Percentiles rank a stretch among this genome's conserved stretches.
Conservation (phyloP, 2,113 vertebrate genomes). For the Anoplopoma fimbria region DNA sequence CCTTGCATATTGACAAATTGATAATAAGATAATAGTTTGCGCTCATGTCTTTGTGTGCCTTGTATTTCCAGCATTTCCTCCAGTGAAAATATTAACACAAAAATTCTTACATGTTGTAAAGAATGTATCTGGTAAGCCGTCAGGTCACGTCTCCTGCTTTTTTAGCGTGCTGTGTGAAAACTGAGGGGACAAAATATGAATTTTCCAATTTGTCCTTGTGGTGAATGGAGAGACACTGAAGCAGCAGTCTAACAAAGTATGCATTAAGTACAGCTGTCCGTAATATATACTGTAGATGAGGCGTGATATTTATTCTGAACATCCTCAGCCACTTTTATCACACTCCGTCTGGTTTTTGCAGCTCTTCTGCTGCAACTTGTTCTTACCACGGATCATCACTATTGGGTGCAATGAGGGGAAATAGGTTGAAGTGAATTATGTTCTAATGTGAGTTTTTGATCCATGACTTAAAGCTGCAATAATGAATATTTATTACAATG, state of each 20-base stretch:
- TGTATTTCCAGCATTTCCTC: not conserved
- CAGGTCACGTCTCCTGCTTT: not conserved
- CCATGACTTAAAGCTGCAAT: not conserved
- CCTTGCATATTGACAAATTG: constrained; percentile 21
- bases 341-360: constrained; percentile 15
- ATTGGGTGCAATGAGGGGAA: not conserved
- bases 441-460: not conserved
- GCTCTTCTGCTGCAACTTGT: not conserved
- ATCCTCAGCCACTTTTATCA: constrained; percentile 37
- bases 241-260: constrained; percentile 21
- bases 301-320: constrained; percentile 37
- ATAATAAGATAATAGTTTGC: constrained; percentile 8
- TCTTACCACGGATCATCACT: constrained; percentile 18
- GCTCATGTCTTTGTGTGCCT: not conserved
- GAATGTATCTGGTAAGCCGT: not conserved
- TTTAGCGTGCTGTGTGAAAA: not conserved
- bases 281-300: constrained; percentile 41
- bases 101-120: not conserved
- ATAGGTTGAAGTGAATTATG: not conserved
- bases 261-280: constrained; percentile 22
- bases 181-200: not conserved
- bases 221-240: constrained; percentile 8
- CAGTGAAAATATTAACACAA: not conserved
- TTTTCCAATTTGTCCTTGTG: constrained; percentile 15
- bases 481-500: not conserved